phyloP scores from a whole-genome alignment of 1,140 invertebrate genomes.

The Diachasmimorpha longicaudata region DNA sequence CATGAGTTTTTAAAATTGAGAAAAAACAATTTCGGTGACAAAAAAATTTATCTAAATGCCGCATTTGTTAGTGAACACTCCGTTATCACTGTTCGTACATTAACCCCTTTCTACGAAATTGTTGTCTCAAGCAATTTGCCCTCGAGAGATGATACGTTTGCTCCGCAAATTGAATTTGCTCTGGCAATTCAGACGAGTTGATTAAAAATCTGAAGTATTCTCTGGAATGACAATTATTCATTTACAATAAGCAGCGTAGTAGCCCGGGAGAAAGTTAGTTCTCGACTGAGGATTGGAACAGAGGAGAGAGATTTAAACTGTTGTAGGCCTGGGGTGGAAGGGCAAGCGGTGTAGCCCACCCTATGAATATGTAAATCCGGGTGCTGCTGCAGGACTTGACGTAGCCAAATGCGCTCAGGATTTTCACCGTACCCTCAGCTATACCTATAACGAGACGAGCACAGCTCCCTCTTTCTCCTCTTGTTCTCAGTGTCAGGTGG shows the following conservation, averaged over 20 bases:
- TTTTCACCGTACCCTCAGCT: not conserved
- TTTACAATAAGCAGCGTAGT: not conserved
- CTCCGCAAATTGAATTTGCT: no score
- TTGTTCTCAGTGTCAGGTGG: slow-evolving; percentile 7
- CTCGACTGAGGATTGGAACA: slow-evolving; percentile 29
- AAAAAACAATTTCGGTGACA: no score
- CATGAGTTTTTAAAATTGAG: no score
- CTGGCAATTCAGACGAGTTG: not conserved
- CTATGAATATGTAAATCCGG: slow-evolving; percentile 12
- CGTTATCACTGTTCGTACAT: no score
- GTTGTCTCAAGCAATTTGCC: no score
- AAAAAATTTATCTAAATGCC: no score
- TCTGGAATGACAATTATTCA: not conserved
- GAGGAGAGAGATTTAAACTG: slow-evolving; percentile 33
- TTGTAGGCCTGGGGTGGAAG: slow-evolving; percentile 17
- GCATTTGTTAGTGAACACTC: no score
- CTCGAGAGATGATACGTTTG: no score
- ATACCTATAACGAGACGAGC: not conserved
- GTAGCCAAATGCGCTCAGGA: not conserved
- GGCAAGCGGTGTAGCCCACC: slow-evolving; percentile 5
- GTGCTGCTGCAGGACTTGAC: slow-evolving; percentile 4
- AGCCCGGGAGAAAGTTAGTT: slow-evolving; percentile 3
- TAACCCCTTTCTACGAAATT: no score
- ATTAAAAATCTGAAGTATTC: not conserved
- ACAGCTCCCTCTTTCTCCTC: not conserved